A percentile compares a stretch with the other conserved stretches of the same genome.
phyloP scores from a whole-genome alignment of 1,140 invertebrate species.

The Physella acuta region DNA sequence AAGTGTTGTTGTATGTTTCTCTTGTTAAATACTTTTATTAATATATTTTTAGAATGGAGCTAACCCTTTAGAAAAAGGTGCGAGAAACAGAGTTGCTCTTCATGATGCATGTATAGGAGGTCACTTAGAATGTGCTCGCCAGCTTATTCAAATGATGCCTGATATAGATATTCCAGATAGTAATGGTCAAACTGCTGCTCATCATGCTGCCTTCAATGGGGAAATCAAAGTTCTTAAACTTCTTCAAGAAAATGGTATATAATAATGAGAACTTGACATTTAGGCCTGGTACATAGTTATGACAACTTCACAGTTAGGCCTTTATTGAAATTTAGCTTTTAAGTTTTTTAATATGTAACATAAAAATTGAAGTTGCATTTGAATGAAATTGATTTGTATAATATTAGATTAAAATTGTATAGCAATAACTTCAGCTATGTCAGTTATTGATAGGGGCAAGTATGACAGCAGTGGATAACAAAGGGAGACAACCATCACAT shows the following conservation, averaged over 20 bases:
- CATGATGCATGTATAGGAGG: slow-evolving; percentile 54
- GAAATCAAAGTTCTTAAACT: slow-evolving; percentile 47
- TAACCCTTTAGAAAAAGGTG: slow-evolving; percentile 26
- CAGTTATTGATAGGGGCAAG: too few species aligned
- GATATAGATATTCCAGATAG: slow-evolving; percentile 39
- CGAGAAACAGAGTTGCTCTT: slow-evolving; percentile 41
- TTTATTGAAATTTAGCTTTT: too few species aligned
- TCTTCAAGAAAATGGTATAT: slow-evolving; percentile 44
- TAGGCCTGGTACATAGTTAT: too few species aligned
- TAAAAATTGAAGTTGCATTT: too few species aligned
- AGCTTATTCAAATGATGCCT: slow-evolving; percentile 39
- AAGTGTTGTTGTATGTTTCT: too few species aligned
- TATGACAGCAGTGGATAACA: slow-evolving; percentile 42
- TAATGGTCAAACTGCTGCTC: slow-evolving; percentile 49
- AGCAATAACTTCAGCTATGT: too few species aligned
- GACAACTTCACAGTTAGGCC: too few species aligned
- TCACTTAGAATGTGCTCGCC: slow-evolving; percentile 39
- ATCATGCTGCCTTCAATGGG: slow-evolving; percentile 53
- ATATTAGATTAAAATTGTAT: too few species aligned
- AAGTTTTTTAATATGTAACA: too few species aligned
- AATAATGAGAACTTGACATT: neutral
- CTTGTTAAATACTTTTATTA: too few species aligned
- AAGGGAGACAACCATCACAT: slow-evolving; percentile 49
- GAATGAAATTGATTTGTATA: too few species aligned
- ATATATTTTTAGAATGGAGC: slow-evolving; percentile 28